A percentile compares a stretch with the other conserved stretches of the same genome.
Evolutionary conservation across 2,113 vertebrate genomes (phyloP).

Genomic region (Catharus bicknelli): DNA sequence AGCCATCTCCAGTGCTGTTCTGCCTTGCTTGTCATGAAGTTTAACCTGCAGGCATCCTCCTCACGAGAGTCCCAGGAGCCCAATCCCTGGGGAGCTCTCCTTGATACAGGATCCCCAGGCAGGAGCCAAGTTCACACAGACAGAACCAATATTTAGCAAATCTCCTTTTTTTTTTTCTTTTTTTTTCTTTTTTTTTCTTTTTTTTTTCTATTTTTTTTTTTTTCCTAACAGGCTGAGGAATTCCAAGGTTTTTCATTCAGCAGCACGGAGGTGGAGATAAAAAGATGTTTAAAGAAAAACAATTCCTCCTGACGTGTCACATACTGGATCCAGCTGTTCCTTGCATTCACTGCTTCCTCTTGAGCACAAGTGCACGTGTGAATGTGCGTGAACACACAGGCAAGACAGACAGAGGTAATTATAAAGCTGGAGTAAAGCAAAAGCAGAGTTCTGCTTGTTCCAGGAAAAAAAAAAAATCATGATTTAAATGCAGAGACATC

Average conservation of each 20-base stretch:
- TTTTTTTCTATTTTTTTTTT: not conserved
- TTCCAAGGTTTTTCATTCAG: not conserved
- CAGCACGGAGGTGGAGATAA: not conserved
- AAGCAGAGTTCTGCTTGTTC: too few species aligned
- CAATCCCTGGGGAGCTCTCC: not conserved
- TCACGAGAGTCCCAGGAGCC: not conserved
- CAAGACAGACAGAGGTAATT: slow-evolving; percentile 53
- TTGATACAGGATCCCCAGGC: not conserved
- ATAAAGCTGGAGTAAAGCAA: slow-evolving; percentile 38
- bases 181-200: not conserved
- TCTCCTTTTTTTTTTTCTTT: not conserved
- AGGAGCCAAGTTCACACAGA: not conserved
- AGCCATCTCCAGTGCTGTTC: not conserved
- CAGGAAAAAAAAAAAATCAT: not conserved
- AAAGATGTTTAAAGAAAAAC: slow-evolving; percentile 2
- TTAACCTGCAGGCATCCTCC: not conserved
- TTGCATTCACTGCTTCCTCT: not conserved
- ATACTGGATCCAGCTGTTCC: slow-evolving; percentile 42
- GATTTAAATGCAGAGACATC: slow-evolving; percentile 4
- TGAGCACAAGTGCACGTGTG: not conserved
- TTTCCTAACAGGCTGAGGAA: not conserved
- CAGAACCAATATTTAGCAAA: slow-evolving; percentile 5
- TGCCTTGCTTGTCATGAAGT: not conserved
- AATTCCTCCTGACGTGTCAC: not conserved
- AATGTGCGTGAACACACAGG: not conserved